These are phyloP conservation scores for Campoplex nolae DNA, from an alignment of 2,888 invertebrate species.

Conservation along the genomic window DNA sequence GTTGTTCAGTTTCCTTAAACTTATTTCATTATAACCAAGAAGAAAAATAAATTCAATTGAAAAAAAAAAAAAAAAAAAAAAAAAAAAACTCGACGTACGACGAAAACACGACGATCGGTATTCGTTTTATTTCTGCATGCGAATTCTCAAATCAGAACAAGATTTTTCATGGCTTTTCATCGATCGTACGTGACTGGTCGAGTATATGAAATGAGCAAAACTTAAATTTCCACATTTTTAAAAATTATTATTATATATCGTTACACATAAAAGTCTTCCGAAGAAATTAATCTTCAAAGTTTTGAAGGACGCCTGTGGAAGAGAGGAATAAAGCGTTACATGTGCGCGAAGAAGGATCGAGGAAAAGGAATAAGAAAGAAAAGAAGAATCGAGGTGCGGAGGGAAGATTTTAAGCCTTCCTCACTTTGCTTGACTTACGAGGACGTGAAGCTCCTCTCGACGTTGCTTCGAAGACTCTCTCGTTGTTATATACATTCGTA, in stretches of 20 bases:
- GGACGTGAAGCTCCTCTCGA: conserved; percentile 56
- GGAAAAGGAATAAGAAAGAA: conserved; percentile 47
- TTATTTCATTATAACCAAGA: background rate
- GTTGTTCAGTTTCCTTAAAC: conserved; percentile 11
- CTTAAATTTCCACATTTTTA: background rate
- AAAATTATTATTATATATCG: background rate
- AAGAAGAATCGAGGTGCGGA: conserved; percentile 47
- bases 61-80: background rate
- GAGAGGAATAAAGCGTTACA: conserved; percentile 34
- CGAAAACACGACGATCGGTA: too few species aligned
- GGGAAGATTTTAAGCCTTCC: conserved; percentile 62
- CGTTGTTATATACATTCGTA: conserved; percentile 4
- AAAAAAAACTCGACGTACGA: background rate
- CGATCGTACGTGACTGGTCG: background rate
- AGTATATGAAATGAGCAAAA: background rate
- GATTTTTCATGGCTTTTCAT: background rate
- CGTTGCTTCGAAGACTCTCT: conserved; percentile 22
- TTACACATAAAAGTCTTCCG: background rate
- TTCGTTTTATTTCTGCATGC: background rate
- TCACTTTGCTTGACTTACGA: conserved; percentile 64
- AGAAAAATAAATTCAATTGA: conserved; percentile 5
- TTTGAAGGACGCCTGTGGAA: background rate
- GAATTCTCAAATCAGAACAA: background rate
- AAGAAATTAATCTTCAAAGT: background rate
- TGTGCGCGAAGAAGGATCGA: conserved; percentile 32